Evolutionary conservation across 2,888 invertebrate genomes (phyloP).

Genomic region (Dryomyza anilis): DNA sequence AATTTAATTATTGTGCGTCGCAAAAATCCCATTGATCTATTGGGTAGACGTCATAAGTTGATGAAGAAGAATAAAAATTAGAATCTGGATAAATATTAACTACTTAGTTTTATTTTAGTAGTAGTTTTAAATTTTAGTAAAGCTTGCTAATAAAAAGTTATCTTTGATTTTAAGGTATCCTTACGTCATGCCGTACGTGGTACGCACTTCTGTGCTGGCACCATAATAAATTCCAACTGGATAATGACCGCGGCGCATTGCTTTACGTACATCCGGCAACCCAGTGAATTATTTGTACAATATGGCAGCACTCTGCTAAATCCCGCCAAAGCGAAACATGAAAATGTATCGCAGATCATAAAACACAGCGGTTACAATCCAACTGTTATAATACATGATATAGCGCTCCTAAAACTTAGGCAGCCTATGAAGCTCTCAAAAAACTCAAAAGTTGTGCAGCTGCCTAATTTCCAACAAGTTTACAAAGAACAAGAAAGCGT

Average conservation of each 20-base stretch:
- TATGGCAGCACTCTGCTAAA: slow-evolving; percentile 22
- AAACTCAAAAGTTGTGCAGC: slow-evolving; percentile 3
- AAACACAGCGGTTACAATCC: slow-evolving; percentile 36
- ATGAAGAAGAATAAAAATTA: slow-evolving; percentile 5
- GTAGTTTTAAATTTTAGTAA: too few relatives aligned
- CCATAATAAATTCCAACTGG: slow-evolving; percentile 31
- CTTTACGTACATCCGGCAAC: slow-evolving; percentile 31
- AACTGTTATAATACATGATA: slow-evolving; percentile 36
- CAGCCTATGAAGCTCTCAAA: background rate
- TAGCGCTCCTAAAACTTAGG: slow-evolving; percentile 30
- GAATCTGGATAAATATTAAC: too few relatives aligned
- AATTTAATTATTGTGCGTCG: slow-evolving; percentile 42
- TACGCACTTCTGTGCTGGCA: slow-evolving; percentile 36
- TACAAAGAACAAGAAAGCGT: background rate
- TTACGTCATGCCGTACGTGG: slow-evolving; percentile 24
- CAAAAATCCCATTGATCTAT: slow-evolving; percentile 21
- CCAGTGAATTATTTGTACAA: slow-evolving; percentile 30
- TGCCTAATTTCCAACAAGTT: background rate
- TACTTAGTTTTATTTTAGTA: too few relatives aligned
- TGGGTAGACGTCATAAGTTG: background rate
- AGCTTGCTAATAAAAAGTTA: background rate
- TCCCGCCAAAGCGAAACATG: background rate
- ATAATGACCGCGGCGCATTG: slow-evolving; percentile 38
- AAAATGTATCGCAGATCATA: slow-evolving; percentile 19
- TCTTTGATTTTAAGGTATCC: slow-evolving; percentile 29